Percentiles rank a stretch among this genome's conserved stretches.
phyloP scores from a whole-genome alignment of 2,113 vertebrate species.

The human region DNA sequence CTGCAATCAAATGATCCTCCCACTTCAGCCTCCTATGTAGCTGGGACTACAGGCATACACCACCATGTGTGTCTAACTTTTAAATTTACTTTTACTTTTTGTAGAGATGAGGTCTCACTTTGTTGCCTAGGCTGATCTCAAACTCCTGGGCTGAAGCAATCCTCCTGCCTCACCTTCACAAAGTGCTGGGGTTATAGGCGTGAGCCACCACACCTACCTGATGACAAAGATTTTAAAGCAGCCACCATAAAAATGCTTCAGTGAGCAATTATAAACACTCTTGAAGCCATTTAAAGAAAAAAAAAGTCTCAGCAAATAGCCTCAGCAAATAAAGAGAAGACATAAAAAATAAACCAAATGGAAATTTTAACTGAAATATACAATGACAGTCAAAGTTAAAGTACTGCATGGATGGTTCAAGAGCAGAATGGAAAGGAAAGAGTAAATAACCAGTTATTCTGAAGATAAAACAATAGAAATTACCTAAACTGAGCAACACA shows the following conservation, averaged over 20 bases:
- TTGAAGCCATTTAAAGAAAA: background rate
- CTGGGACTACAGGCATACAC: too few relatives aligned
- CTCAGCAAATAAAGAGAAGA: background rate
- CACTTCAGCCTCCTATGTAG: too few relatives aligned
- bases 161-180: too few relatives aligned
- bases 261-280: background rate
- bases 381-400: background rate
- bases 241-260: background rate
- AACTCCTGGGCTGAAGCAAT: too few relatives aligned
- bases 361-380: background rate
- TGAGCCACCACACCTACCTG: too few relatives aligned
- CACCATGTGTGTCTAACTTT: too few relatives aligned
- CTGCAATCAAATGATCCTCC: too few relatives aligned
- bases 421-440: background rate
- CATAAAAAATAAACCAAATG: background rate
- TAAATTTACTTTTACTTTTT: too few relatives aligned
- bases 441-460: background rate
- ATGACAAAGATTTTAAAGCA: background rate
- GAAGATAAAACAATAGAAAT: background rate
- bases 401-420: background rate
- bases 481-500: background rate
- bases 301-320: background rate
- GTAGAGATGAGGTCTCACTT: too few relatives aligned
- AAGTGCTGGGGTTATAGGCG: too few relatives aligned
- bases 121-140: too few relatives aligned